Base-by-base conservation (phyloP, 2,888 invertebrate species). In the Cloeon dipterum region DNA sequence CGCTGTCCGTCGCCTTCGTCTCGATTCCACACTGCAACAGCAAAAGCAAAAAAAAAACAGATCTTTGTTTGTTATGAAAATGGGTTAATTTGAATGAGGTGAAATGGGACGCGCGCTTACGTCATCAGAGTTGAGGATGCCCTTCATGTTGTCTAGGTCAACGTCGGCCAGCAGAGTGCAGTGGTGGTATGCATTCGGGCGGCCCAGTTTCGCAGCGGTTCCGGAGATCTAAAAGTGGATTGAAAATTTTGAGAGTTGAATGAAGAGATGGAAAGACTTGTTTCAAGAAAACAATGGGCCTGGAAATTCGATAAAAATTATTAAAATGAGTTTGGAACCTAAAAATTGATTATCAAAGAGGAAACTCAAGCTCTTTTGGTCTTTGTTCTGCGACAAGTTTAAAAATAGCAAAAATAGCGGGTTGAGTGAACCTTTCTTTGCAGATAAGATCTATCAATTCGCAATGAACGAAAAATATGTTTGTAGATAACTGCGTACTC, bases 181-280 rank as follows among this genome's bases (percentile, higher is more conserved):
- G 57, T 96, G 96, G 55, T 98, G 96, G 62, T 96, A 98, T n/a
- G 86, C 81, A 50, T 77, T 76, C 8, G 75, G 68, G 44, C 74
- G 68, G 40, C 86, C 86, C 40, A 94, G 62, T 61, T 89, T 89
- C 2, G 93, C 79, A 35, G 96, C 93, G 35, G 91, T 91, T 46
- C 93, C 96, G 47, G 94, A 94, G 47, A 96, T 69, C 88, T 93
- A n/a, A 29, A 29, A 16, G 29, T n/a, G 35, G 39, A 17, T 36
- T 38, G 38, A 34, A 39, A 34, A 20, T 11, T 7, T 34, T 18
- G 14, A 3, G 23, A 35, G 16, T 10, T 26, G 13, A 35, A 8
- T 32, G 35, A 34, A 10, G 16, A 34, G 11, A 25, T 19, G 39
- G 10, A 21, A n/a, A 40, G 34, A 20, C 16, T 40, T 34, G 17